A percentile compares a stretch with the other conserved stretches of the same genome.
phyloP scores from a whole-genome alignment of 2,888 invertebrate genomes.

The Timandra comae region DNA sequence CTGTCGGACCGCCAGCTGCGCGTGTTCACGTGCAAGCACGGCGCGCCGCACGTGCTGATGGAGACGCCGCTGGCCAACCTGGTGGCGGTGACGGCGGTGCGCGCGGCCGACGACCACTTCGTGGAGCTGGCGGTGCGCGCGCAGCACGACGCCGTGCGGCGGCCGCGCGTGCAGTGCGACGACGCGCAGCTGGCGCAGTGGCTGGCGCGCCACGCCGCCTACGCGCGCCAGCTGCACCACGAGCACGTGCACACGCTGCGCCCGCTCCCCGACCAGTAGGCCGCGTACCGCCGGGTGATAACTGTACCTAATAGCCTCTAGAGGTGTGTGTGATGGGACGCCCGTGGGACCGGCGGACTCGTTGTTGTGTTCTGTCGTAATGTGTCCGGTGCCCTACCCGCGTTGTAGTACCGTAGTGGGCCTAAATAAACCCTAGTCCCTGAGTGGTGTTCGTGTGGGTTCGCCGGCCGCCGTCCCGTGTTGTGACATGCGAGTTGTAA shows the following conservation, averaged over 20 bases:
- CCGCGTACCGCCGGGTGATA: constrained; percentile 8
- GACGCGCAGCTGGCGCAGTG: constrained; percentile 81
- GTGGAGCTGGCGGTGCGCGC: constrained; percentile 82
- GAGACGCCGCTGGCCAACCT: constrained; percentile 81
- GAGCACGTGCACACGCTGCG: constrained; percentile 85
- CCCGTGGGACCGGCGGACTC: too few relatives aligned
- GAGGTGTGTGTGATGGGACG: neutral
- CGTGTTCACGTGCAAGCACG: constrained; percentile 80
- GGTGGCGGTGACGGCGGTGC: constrained; percentile 79
- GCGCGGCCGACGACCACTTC: constrained; percentile 76
- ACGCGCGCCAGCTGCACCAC: constrained; percentile 90
- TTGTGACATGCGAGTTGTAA: too few relatives aligned
- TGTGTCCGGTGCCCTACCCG: too few relatives aligned
- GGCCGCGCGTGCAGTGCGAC: constrained; percentile 88
- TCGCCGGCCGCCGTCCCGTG: too few relatives aligned
- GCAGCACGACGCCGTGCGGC: constrained; percentile 76
- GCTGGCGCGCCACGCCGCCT: constrained; percentile 89
- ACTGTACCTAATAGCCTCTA: constrained; percentile 14
- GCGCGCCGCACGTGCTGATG: constrained; percentile 74
- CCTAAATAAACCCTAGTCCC: too few relatives aligned
- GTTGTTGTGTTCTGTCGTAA: too few relatives aligned
- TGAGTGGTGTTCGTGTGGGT: too few relatives aligned
- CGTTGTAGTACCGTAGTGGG: too few relatives aligned
- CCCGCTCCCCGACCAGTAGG: constrained; percentile 37
- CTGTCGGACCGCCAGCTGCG: constrained; percentile 85